A percentile compares a stretch with the other conserved stretches of the same genome.
Evolutionary conservation across 2,888 invertebrate genomes (phyloP).

Genomic region (Oasisia sp.): DNA sequence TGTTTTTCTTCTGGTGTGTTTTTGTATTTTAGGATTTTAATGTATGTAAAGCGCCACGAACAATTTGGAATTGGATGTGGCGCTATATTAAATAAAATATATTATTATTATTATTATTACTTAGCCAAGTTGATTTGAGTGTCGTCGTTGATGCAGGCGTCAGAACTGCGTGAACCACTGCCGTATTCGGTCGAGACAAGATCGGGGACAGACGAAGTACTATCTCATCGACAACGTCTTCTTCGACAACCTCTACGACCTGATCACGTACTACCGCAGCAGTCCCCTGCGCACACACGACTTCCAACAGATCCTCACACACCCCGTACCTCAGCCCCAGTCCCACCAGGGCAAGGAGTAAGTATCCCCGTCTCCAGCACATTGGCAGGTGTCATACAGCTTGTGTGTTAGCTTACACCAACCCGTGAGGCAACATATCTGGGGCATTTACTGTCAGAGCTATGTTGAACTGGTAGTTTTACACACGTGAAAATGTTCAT

Average conservation of each 20-base stretch:
- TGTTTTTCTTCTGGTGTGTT: no score
- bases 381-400: no score
- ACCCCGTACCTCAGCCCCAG: conserved; percentile 94
- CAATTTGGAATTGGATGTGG: no score
- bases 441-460: no score
- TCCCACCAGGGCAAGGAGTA: conserved; percentile 88
- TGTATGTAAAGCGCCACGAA: no score
- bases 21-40: no score
- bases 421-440: no score
- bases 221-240: conserved; percentile 87
- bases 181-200: conserved; percentile 84
- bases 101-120: no score
- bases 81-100: no score
- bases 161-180: conserved; percentile 88
- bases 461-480: no score
- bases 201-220: conserved; percentile 87
- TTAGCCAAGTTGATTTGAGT: neutral
- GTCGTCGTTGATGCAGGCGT: conserved; percentile 67
- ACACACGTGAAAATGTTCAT: no score
- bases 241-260: conserved; percentile 90
- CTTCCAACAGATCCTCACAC: conserved; percentile 85
- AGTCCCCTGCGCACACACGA: conserved; percentile 88
- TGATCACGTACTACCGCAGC: conserved; percentile 89
- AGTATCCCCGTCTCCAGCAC: conserved; percentile 38
- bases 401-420: no score